Percentiles rank a stretch among this genome's conserved stretches.
phyloP scores from a whole-genome alignment of 2,888 invertebrate genomes.

The Tetragonisca angustula region DNA sequence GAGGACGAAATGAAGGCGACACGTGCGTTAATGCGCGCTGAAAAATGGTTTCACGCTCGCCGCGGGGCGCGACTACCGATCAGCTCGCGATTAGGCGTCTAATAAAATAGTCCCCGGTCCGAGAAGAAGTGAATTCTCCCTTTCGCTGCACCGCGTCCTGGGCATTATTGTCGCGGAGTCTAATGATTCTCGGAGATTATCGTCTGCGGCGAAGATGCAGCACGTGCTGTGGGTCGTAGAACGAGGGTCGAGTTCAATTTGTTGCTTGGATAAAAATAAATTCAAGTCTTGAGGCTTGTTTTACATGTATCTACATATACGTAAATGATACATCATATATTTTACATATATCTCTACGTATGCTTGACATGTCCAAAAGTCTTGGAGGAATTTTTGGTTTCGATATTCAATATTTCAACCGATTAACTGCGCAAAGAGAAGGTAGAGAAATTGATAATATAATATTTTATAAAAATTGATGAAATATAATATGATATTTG shows the following conservation, averaged over 20 bases:
- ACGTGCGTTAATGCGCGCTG: slow-evolving; percentile 74
- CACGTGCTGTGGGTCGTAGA: neutral
- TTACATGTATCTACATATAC: neutral
- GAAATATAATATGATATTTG: too few species aligned
- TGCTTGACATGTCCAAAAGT: too few species aligned
- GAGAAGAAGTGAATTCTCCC: slow-evolving; percentile 30
- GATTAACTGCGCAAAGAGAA: too few species aligned
- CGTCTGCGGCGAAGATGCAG: neutral
- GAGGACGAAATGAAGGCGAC: slow-evolving; percentile 67
- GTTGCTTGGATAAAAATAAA: neutral
- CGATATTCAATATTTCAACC: too few species aligned
- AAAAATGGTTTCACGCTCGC: slow-evolving; percentile 74
- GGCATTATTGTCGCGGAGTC: slow-evolving; percentile 15
- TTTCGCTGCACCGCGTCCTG: slow-evolving; percentile 1
- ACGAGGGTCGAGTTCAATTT: neutral
- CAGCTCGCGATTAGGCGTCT: slow-evolving; percentile 61
- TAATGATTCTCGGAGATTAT: slow-evolving; percentile 65
- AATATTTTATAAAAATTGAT: too few species aligned
- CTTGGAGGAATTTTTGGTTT: too few species aligned
- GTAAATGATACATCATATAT: neutral
- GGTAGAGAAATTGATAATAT: too few species aligned
- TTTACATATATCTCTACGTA: neutral
- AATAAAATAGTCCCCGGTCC: slow-evolving; percentile 69
- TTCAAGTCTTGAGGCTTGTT: neutral
- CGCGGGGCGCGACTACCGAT: slow-evolving; percentile 23